phyloP scores from a whole-genome alignment of 37 sponge, comb jelly and placozoan genomes.

The Hexactinellida sp. region DNA sequence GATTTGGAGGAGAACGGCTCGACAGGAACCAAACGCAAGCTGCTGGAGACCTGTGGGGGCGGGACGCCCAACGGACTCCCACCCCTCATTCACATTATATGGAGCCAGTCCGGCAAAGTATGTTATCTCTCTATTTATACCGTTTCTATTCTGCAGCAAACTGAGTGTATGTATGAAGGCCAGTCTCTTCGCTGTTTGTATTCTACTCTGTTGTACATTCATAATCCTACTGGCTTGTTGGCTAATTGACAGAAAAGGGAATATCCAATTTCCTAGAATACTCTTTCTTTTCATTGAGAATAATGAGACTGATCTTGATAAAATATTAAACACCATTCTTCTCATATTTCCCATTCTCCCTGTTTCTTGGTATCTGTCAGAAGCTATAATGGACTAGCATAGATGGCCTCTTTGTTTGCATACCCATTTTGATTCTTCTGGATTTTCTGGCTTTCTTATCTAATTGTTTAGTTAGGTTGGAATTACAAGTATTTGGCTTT shows the following conservation, averaged over 20 bases:
- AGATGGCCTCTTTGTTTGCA: background rate
- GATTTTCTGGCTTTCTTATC: background rate
- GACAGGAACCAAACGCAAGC: slow-evolving; percentile 36
- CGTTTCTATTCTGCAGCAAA: too few species aligned
- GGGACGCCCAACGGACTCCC: slow-evolving; percentile 56
- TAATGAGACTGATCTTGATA: too few species aligned
- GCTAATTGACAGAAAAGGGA: too few species aligned
- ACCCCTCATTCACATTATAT: slow-evolving; percentile 60
- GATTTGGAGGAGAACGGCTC: slow-evolving; percentile 54
- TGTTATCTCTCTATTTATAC: background rate
- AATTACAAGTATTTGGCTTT: background rate
- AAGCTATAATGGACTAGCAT: background rate
- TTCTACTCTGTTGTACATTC: too few species aligned
- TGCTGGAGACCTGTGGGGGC: slow-evolving; percentile 60
- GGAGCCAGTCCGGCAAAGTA: slow-evolving; percentile 5
- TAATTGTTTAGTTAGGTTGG: background rate
- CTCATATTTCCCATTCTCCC: background rate
- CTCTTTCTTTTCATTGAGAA: too few species aligned
- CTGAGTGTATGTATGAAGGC: too few species aligned
- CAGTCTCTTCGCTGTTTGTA: too few species aligned
- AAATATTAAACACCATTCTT: too few species aligned
- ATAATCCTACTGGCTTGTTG: too few species aligned
- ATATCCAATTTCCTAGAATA: too few species aligned
- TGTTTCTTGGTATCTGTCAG: background rate
- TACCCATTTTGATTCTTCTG: background rate